Conservation (phyloP, 1,140 invertebrate genomes). For the Heliothis virescens region DNA sequence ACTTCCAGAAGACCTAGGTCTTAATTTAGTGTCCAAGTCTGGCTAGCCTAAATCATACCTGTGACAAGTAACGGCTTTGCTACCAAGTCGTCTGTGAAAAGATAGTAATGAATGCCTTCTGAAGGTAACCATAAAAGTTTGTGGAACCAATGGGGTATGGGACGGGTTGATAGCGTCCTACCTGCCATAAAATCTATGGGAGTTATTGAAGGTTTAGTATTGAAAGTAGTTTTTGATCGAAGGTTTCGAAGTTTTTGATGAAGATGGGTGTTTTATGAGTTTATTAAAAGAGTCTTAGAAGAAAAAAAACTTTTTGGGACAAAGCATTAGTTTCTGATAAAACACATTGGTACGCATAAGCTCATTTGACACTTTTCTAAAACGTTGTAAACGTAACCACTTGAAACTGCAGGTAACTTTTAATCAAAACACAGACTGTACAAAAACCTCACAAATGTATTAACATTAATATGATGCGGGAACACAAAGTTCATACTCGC, state of each 20-base stretch:
- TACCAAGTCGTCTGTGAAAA: slow-evolving; percentile 68
- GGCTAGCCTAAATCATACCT: slow-evolving; percentile 77
- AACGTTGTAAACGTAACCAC: too few species aligned
- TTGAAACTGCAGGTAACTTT: background rate
- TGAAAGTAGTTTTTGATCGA: background rate
- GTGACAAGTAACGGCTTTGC: slow-evolving; percentile 65
- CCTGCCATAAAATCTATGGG: slow-evolving; percentile 38
- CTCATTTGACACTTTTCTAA: too few species aligned
- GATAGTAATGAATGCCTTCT: slow-evolving; percentile 75
- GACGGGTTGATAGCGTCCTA: slow-evolving; percentile 38
- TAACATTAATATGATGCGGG: slow-evolving; percentile 48
- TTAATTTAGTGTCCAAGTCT: slow-evolving; percentile 68
- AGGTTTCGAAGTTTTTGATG: background rate
- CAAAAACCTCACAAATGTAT: slow-evolving; percentile 45
- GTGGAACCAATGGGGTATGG: slow-evolving; percentile 63
- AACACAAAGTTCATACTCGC: slow-evolving; percentile 51
- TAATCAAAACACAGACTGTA: slow-evolving; percentile 31
- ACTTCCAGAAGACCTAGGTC: slow-evolving; percentile 52
- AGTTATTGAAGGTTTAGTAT: background rate
- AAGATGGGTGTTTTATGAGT: background rate
- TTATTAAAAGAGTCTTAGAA: too few species aligned
- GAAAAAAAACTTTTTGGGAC: too few species aligned
- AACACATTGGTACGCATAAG: too few species aligned
- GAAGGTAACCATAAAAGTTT: slow-evolving; percentile 59
- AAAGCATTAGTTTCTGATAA: too few species aligned